Evolutionary conservation across 2,797 vertebrate species (phyloP).

Genomic region (Capromys pilorides): DNA sequence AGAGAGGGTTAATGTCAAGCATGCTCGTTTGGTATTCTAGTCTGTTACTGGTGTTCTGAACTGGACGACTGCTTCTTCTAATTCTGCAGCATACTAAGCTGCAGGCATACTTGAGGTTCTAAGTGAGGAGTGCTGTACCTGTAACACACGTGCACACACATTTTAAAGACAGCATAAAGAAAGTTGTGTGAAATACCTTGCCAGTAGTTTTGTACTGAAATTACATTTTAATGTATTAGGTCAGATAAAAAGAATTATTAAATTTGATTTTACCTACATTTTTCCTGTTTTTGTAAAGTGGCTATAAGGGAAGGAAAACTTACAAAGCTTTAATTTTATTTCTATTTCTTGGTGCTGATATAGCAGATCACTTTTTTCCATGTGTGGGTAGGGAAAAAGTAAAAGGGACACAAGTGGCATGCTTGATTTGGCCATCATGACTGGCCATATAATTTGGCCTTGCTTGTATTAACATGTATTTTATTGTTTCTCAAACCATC

Average conservation of each 20-base stretch:
- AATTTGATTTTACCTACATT: neutral
- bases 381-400: neutral
- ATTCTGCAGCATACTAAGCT: neutral
- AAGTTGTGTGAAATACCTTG: neutral
- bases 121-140: neutral
- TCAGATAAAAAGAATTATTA: constrained; percentile 23
- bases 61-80: neutral
- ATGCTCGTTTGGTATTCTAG: neutral
- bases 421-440: neutral
- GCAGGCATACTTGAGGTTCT: neutral
- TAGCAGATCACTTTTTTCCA: neutral
- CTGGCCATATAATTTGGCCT: neutral
- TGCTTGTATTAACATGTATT: neutral
- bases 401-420: neutral
- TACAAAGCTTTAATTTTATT: neutral
- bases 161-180: constrained; percentile 37
- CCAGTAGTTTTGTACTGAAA: constrained; percentile 21
- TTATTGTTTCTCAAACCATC: constrained; percentile 34
- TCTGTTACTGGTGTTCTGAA: neutral
- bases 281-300: neutral
- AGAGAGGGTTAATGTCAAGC: neutral
- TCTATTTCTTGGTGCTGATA: neutral
- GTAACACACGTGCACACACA: neutral
- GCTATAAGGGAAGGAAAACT: neutral
- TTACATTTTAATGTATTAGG: neutral